Percentiles rank a stretch among this genome's conserved stretches.
Evolutionary conservation across 2,797 vertebrate species (phyloP).

Genomic region (Scyliorhinus canicula): DNA sequence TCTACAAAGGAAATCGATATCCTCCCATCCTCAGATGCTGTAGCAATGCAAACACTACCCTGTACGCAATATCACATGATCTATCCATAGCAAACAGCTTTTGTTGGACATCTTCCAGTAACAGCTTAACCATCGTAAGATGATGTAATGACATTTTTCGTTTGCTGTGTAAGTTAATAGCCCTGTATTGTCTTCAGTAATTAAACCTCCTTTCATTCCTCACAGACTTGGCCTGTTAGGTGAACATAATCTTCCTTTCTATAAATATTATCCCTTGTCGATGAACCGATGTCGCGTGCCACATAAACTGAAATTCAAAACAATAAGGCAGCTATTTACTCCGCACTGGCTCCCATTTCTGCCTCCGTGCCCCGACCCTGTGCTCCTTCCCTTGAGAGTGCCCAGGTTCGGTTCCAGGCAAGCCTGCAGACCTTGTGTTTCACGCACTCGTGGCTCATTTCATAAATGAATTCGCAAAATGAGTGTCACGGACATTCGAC

Average conservation of each 20-base stretch:
- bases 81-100: neutral
- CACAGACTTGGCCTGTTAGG: neutral
- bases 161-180: neutral
- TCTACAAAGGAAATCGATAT: neutral
- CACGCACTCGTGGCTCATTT: neutral
- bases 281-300: neutral
- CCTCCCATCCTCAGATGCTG: neutral
- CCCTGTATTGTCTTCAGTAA: neutral
- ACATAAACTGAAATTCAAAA: neutral
- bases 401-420: neutral
- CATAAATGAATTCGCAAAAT: neutral
- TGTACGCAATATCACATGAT: neutral
- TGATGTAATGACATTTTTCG: neutral
- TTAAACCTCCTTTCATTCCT: neutral
- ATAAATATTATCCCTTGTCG: neutral
- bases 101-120: constrained; percentile 4
- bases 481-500: neutral
- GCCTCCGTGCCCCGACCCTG: too few species aligned
- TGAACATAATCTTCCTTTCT: neutral
- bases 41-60: neutral
- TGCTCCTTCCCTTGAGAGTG: neutral
- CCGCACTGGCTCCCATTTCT: neutral
- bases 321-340: neutral
- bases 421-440: neutral
- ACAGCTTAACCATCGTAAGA: neutral